Percentiles rank a stretch among this genome's conserved stretches.
phyloP scores from a whole-genome alignment of 2,113 vertebrate species.

The Pelodiscus sinensis region DNA sequence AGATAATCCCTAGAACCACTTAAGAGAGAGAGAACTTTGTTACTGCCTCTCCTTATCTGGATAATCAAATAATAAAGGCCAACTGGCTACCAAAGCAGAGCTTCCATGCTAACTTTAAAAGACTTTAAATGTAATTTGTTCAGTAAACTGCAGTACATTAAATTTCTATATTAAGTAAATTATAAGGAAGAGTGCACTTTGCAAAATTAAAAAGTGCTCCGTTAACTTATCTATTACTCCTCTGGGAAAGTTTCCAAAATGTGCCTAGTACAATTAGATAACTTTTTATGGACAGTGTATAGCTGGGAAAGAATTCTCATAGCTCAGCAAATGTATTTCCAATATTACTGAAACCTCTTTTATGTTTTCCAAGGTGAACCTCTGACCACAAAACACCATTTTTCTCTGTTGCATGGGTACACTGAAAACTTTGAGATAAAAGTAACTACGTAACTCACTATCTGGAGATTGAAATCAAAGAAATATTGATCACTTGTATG shows the following conservation, averaged over 20 bases:
- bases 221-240: constrained; percentile 83
- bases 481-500: constrained; percentile 46
- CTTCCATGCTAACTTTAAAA: constrained; percentile 79
- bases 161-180: constrained; percentile 85
- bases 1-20: constrained; percentile 78
- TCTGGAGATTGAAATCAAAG: constrained; percentile 45
- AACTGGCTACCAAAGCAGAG: constrained; percentile 75
- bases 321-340: constrained; percentile 65
- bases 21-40: constrained; percentile 75
- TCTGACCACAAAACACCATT: constrained; percentile 29
- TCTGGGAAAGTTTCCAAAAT: constrained; percentile 80
- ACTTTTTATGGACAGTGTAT: constrained; percentile 69
- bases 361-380: constrained; percentile 63
- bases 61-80: constrained; percentile 84
- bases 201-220: constrained; percentile 84
- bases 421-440: constrained; percentile 58
- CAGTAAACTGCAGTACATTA: constrained; percentile 84
- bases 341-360: constrained; percentile 27
- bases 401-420: constrained; percentile 23
- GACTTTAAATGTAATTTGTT: constrained; percentile 83
- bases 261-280: constrained; percentile 74
- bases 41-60: constrained; percentile 76
- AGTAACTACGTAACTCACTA: constrained; percentile 44
- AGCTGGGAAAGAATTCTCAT: constrained; percentile 58
- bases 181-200: constrained; percentile 84